Conservation (phyloP, 2,113 vertebrate species). For the Percopsis transmontana region DNA sequence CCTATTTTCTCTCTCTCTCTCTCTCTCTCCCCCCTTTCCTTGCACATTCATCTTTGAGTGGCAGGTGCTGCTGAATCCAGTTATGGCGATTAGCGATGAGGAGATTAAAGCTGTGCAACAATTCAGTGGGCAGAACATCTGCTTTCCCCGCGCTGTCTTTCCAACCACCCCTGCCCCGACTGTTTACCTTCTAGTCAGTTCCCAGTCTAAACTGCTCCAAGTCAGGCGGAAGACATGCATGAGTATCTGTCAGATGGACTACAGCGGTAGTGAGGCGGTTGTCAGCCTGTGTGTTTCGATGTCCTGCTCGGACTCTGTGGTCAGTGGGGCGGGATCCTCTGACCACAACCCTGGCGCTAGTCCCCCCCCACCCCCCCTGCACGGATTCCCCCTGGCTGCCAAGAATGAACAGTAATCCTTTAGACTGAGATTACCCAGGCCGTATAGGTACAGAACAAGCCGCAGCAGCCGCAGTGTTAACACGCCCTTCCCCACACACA, state of each 20-base stretch:
- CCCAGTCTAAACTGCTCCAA: slow-evolving; percentile 37
- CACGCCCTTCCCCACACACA: slow-evolving; percentile 20
- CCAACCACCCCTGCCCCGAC: slow-evolving; percentile 33
- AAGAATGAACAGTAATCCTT: slow-evolving; percentile 76
- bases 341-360: slow-evolving; percentile 61
- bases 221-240: slow-evolving; percentile 22
- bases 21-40: slow-evolving; percentile 51
- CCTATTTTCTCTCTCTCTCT: slow-evolving; percentile 9
- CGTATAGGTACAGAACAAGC: slow-evolving; percentile 68
- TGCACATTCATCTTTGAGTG: slow-evolving; percentile 62
- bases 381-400: slow-evolving; percentile 72
- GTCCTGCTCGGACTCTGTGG: slow-evolving; percentile 57
- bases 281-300: slow-evolving; percentile 26
- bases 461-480: slow-evolving; percentile 53
- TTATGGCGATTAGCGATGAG: slow-evolving; percentile 77
- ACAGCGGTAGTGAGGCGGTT: slow-evolving; percentile 44
- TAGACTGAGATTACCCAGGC: slow-evolving; percentile 76
- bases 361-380: slow-evolving; percentile 43
- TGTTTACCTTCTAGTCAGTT: slow-evolving; percentile 48
- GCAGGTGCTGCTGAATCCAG: slow-evolving; percentile 78
- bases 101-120: slow-evolving; percentile 75
- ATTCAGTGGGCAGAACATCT: slow-evolving; percentile 75
- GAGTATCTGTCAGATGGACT: slow-evolving; percentile 32
- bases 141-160: slow-evolving; percentile 62
- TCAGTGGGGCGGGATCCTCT: slow-evolving; percentile 58